phyloP scores from a whole-genome alignment of 2,888 invertebrate species.

The Coelopa pilipes region DNA sequence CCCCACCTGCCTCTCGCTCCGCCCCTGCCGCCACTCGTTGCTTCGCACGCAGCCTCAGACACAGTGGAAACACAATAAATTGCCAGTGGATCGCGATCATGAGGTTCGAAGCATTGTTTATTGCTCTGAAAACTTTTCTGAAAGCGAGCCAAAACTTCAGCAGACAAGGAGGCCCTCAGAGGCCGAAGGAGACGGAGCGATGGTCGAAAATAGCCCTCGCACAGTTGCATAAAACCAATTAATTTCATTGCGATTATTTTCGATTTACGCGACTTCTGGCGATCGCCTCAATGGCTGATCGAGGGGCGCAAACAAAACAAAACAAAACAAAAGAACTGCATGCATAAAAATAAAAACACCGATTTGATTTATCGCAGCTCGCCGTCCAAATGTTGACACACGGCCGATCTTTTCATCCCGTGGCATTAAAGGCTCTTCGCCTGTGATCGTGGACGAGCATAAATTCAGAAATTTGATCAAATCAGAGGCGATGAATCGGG shows the following conservation, averaged over 20 bases:
- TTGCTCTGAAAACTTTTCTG: neutral
- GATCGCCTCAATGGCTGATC: neutral
- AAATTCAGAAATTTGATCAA: neutral
- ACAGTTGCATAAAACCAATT: slow-evolving; percentile 11
- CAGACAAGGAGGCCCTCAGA: too few relatives aligned
- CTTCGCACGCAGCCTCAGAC: neutral
- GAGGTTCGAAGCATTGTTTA: neutral
- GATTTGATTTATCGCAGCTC: neutral
- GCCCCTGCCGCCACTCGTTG: neutral
- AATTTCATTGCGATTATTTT: neutral
- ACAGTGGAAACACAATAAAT: slow-evolving; percentile 9
- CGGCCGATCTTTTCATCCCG: neutral
- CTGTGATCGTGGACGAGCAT: neutral
- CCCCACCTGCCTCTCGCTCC: neutral
- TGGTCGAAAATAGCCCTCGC: neutral
- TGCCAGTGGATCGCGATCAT: neutral
- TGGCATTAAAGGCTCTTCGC: slow-evolving; percentile 4
- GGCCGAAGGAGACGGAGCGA: neutral
- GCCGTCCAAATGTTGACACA: neutral
- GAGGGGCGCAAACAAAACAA: neutral
- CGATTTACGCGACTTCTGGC: neutral
- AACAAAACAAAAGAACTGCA: too few relatives aligned
- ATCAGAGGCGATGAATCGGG: too few relatives aligned
- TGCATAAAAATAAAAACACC: too few relatives aligned
- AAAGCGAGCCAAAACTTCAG: neutral